phyloP scores from a whole-genome alignment of 2,797 vertebrate species.

The Protonibea diacanthus region DNA sequence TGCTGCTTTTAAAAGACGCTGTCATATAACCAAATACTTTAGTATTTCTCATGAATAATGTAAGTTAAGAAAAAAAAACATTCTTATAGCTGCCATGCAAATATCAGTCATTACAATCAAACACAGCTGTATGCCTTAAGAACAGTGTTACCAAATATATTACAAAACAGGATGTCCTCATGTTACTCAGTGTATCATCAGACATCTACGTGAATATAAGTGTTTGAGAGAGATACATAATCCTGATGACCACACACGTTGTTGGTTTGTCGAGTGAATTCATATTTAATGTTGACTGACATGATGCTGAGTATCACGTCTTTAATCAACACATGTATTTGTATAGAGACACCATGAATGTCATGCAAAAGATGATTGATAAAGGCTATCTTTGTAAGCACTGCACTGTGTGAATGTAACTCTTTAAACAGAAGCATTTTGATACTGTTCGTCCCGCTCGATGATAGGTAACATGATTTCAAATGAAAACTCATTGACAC shows the following conservation, averaged over 20 bases:
- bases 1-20: not conserved
- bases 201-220: slow-evolving; percentile 18
- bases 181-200: slow-evolving; percentile 22
- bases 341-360: slow-evolving; percentile 70
- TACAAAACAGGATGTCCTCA: slow-evolving; percentile 5
- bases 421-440: slow-evolving; percentile 19
- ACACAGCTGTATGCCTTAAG: slow-evolving; percentile 45
- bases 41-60: too few species aligned
- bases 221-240: slow-evolving; percentile 1
- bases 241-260: not conserved
- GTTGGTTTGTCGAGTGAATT: slow-evolving; percentile 19
- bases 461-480: not conserved
- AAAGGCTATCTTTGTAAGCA: slow-evolving; percentile 57
- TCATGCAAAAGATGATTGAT: slow-evolving; percentile 56
- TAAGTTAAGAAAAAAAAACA: not conserved
- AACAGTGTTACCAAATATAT: slow-evolving; percentile 32
- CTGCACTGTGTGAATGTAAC: slow-evolving; percentile 49
- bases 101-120: not conserved
- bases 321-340: slow-evolving; percentile 45
- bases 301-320: slow-evolving; percentile 32
- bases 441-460: not conserved
- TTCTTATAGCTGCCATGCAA: not conserved
- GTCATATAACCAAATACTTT: not conserved
- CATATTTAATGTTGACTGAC: slow-evolving; percentile 37
- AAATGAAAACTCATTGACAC: not conserved